Percentiles rank a stretch among this genome's conserved stretches.
Conservation (phyloP, 2,113 vertebrate genomes). For the Cervus canadensis region DNA sequence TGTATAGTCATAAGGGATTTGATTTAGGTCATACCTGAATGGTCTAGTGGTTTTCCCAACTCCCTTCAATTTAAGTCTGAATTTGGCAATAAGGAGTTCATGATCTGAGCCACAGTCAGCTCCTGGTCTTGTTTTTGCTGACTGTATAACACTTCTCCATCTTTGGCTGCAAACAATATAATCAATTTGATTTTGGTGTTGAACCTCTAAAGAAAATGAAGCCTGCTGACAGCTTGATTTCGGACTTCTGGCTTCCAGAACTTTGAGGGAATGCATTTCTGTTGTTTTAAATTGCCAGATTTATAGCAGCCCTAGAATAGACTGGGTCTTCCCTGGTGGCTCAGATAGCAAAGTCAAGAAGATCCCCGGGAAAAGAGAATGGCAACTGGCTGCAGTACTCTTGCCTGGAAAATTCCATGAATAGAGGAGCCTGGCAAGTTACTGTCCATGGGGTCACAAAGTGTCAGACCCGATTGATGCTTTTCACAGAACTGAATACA, state of each 20-base stretch:
- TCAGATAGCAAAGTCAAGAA: not conserved
- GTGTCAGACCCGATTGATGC: accelerated
- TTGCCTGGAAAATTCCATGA: not conserved
- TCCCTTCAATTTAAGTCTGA: too few relatives aligned
- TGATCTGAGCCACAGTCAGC: too few relatives aligned
- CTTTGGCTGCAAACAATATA: too few relatives aligned
- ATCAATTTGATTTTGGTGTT: too few relatives aligned
- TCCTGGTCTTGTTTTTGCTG: too few relatives aligned
- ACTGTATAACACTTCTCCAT: too few relatives aligned
- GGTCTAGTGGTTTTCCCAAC: too few relatives aligned
- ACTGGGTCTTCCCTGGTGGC: not conserved
- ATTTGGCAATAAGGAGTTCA: too few relatives aligned
- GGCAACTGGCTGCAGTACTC: not conserved
- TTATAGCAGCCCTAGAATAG: not conserved
- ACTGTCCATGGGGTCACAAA: not conserved
- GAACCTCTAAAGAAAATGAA: not conserved
- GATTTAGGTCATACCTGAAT: too few relatives aligned
- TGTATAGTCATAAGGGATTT: too few relatives aligned
- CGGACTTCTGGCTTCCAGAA: not conserved
- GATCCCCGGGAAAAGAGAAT: not conserved
- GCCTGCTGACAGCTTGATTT: not conserved
- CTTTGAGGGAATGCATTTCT: not conserved
- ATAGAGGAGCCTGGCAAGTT: not conserved
- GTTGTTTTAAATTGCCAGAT: not conserved
- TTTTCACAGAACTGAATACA: not conserved